Conservation (phyloP, 2,797 vertebrate species). For the Leptoclinus maculatus region DNA sequence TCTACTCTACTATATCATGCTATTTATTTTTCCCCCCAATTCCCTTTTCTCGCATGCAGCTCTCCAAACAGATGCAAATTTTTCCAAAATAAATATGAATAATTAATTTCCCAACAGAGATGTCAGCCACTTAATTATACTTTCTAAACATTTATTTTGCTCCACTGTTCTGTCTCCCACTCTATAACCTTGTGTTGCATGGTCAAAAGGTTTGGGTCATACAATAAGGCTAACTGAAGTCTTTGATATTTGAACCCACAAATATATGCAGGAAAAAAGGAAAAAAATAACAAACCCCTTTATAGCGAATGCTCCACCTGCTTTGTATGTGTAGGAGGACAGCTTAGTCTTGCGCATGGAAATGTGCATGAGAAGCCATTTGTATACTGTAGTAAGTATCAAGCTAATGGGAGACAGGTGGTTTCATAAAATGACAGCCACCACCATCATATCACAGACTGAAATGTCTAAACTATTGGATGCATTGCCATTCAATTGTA, state of each 20-base stretch:
- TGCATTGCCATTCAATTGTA: not conserved
- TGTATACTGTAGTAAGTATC: not conserved
- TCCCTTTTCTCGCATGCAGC: conserved; percentile 44
- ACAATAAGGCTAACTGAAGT: conserved; percentile 19
- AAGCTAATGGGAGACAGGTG: conserved; percentile 16
- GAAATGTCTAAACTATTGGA: not conserved
- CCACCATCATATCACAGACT: not conserved
- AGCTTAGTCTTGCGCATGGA: not conserved
- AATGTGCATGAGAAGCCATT: not conserved
- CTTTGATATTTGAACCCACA: conserved; percentile 18
- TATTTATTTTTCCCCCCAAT: conserved; percentile 24
- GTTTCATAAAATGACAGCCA: conserved; percentile 2
- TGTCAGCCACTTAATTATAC: conserved; percentile 83
- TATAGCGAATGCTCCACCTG: not conserved
- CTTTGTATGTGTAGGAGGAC: not conserved
- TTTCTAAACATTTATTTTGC: conserved; percentile 78
- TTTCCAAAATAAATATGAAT: conserved; percentile 80
- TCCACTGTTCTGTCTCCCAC: conserved; percentile 24
- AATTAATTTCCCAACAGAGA: conserved; percentile 80
- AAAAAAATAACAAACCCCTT: not conserved
- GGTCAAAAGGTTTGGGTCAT: conserved; percentile 41
- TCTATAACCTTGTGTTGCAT: conserved; percentile 25
- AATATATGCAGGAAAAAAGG: conserved; percentile 6
- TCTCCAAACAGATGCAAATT: conserved; percentile 71
- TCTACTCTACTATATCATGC: conserved; percentile 37